A percentile compares a stretch with the other conserved stretches of the same genome.
Evolutionary conservation across 2,797 vertebrate species (phyloP).

Genomic region (Vipera latastei): DNA sequence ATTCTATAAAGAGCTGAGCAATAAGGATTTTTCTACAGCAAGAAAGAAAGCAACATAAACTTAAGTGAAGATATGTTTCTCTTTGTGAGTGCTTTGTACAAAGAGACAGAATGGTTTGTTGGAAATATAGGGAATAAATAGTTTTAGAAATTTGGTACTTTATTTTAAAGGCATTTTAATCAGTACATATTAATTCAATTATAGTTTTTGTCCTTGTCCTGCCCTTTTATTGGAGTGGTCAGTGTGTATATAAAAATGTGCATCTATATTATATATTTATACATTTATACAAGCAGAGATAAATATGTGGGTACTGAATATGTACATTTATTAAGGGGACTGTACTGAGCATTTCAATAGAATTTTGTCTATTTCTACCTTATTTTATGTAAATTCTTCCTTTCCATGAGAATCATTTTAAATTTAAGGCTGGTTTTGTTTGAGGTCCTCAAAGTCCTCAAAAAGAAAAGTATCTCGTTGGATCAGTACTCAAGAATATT

Average conservation of each 20-base stretch:
- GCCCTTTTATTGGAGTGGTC: not conserved
- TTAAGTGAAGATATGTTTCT: not conserved
- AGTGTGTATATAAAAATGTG: not conserved
- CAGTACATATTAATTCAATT: not conserved
- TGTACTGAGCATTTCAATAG: not conserved
- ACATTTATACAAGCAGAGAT: not conserved
- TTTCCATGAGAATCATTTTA: not conserved
- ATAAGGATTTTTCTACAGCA: not conserved
- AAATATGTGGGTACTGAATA: not conserved
- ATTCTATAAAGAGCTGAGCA: not conserved
- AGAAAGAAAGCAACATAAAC: not conserved
- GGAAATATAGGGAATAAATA: not conserved
- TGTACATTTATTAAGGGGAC: not conserved
- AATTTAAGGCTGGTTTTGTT: not conserved
- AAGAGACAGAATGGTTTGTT: not conserved
- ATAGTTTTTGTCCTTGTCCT: not conserved
- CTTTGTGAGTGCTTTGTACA: not conserved
- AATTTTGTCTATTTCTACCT: not conserved
- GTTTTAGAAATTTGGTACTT: not conserved
- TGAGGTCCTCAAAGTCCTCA: not conserved
- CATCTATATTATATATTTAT: not conserved
- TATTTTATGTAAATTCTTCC: not conserved
- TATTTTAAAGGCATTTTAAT: not conserved
- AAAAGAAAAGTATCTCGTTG: not conserved
- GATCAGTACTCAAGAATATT: not conserved